Evolutionary conservation across 2,888 invertebrate species (phyloP).

Genomic region (Muschampia plurimacula): DNA sequence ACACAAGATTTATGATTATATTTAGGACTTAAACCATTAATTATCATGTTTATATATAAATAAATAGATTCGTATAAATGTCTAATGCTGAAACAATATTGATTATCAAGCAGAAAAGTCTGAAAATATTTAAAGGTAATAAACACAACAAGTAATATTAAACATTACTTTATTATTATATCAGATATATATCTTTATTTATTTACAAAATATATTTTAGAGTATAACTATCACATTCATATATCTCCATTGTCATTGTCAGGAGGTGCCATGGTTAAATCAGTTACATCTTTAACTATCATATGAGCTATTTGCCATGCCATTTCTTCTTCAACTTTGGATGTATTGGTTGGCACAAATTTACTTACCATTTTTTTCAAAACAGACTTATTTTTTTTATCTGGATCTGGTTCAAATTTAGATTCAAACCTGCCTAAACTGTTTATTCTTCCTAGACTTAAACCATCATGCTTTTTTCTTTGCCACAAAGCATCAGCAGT

Average conservation of each 20-base stretch:
- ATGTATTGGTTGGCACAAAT: slow-evolving; percentile 93
- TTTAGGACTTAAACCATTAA: too few species aligned
- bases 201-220: slow-evolving; percentile 67
- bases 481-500: slow-evolving; percentile 96
- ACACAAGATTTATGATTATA: too few species aligned
- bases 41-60: too few species aligned
- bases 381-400: slow-evolving; percentile 78
- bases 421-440: slow-evolving; percentile 96
- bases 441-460: slow-evolving; percentile 95
- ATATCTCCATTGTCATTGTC: slow-evolving; percentile 71
- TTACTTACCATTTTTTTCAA: slow-evolving; percentile 89
- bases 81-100: too few species aligned
- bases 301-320: slow-evolving; percentile 99
- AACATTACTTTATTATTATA: slow-evolving; percentile 53
- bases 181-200: slow-evolving; percentile 49
- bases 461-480: slow-evolving; percentile 89
- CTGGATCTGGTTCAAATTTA: slow-evolving; percentile 93
- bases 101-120: too few species aligned
- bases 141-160: slow-evolving; percentile 15
- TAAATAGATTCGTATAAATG: too few species aligned
- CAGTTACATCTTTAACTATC: slow-evolving; percentile 94
- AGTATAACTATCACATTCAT: slow-evolving; percentile 58
- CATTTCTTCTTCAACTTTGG: slow-evolving; percentile 97
- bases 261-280: slow-evolving; percentile 90
- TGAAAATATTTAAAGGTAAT: slow-evolving; percentile 28